Evolutionary conservation across 2,888 invertebrate genomes (phyloP).

Genomic region (Caenorhabditis wallacei): DNA sequence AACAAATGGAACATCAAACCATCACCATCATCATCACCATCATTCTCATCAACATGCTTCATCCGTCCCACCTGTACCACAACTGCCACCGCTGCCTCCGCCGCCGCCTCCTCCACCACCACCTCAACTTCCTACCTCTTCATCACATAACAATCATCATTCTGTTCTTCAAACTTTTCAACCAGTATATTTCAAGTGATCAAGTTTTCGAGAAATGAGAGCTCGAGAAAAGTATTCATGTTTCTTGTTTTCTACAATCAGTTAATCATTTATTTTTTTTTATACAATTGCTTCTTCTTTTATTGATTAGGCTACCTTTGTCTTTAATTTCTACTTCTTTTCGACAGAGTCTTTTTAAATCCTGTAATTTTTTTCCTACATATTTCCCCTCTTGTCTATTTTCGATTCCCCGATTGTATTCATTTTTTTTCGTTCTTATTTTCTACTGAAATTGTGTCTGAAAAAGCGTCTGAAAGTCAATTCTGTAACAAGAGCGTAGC

Average conservation of each 20-base stretch:
- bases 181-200: slow-evolving; percentile 30
- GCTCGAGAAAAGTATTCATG: not conserved
- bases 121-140: slow-evolving; percentile 1
- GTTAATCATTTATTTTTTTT: slow-evolving; percentile 19
- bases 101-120: slow-evolving; percentile 3
- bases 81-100: not conserved
- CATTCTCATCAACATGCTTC: slow-evolving; percentile 21
- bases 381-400: not conserved
- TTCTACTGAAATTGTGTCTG: slow-evolving; percentile 12
- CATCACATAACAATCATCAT: slow-evolving; percentile 26
- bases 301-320: slow-evolving; percentile 13
- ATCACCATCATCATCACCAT: slow-evolving; percentile 17
- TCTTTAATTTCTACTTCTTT: not conserved
- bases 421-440: slow-evolving; percentile 25
- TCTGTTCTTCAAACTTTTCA: slow-evolving; percentile 10
- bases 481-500: slow-evolving; percentile 18
- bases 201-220: not conserved
- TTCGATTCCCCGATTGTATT: slow-evolving; percentile 14
- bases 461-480: slow-evolving; percentile 36
- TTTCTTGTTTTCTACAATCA: slow-evolving; percentile 15
- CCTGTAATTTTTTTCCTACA: slow-evolving; percentile 1
- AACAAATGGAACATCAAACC: slow-evolving; percentile 15
- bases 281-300: not conserved
- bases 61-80: slow-evolving; percentile 10
- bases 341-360: not conserved